These are phyloP conservation scores for Montipora sp. DNA, from an alignment of 64 coral and sea anemone species.

Conservation along the genomic window DNA sequence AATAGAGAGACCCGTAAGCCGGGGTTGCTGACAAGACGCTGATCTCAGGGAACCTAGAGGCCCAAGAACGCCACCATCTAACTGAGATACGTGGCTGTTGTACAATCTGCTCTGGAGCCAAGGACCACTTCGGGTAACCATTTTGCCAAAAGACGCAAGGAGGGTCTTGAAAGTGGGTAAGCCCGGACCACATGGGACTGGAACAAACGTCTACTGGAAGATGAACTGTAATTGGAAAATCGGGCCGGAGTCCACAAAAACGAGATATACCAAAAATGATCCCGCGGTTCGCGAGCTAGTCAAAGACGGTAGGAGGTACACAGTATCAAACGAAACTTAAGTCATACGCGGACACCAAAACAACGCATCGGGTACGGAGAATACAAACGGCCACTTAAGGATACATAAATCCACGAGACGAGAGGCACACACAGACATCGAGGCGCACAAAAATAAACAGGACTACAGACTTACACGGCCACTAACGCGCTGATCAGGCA, in stretches of 20 bases:
- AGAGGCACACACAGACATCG: conserved; percentile 9
- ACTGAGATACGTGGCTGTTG: no score
- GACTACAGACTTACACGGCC: neutral
- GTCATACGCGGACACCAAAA: conserved; percentile 15
- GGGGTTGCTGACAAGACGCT: no score
- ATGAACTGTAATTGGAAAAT: neutral
- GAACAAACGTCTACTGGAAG: neutral
- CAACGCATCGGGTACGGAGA: conserved; percentile 17
- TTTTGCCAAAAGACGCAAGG: neutral
- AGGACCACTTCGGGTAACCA: conserved; percentile 11
- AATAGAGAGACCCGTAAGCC: no score
- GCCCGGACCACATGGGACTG: neutral
- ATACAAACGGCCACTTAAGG: conserved; percentile 19
- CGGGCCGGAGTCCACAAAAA: neutral
- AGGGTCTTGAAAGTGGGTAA: neutral
- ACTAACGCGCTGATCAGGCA: neutral
- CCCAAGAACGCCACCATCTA: no score
- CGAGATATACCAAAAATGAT: conserved; percentile 6
- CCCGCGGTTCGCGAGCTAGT: neutral
- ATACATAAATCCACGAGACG: neutral
- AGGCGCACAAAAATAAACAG: neutral
- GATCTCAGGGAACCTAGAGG: no score
- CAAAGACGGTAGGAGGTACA: conserved; percentile 10
- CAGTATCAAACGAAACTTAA: conserved; percentile 6
- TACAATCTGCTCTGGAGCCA: neutral